phyloP scores from a whole-genome alignment of 2,113 vertebrate genomes.

The Falcunculus frontatus region DNA sequence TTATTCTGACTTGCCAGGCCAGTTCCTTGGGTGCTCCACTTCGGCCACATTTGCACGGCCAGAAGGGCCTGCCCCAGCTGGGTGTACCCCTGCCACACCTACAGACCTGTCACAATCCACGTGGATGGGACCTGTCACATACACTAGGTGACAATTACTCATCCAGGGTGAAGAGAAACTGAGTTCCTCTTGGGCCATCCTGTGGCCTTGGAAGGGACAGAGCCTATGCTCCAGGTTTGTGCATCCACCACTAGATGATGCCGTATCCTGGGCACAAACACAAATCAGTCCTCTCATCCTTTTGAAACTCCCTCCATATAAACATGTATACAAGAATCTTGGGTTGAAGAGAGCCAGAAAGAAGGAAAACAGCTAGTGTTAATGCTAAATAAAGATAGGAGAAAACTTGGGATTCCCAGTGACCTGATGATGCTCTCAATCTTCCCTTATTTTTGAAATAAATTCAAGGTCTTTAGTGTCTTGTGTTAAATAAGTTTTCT shows the following conservation, averaged over 20 bases:
- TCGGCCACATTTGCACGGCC: neutral
- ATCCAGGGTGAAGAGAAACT: neutral
- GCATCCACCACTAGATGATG: neutral
- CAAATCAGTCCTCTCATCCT: neutral
- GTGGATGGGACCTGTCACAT: neutral
- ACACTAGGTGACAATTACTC: neutral
- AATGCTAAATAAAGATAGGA: neutral
- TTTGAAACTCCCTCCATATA: neutral
- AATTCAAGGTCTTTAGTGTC: neutral
- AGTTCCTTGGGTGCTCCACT: neutral
- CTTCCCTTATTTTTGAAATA: neutral
- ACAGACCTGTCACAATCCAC: neutral
- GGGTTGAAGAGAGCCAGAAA: neutral
- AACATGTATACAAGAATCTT: neutral
- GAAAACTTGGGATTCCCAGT: neutral
- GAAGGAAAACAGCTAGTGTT: neutral
- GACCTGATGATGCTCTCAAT: neutral
- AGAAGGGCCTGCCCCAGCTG: neutral
- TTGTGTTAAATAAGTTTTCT: neutral
- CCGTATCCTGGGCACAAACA: neutral
- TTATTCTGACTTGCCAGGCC: neutral
- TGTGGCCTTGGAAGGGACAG: neutral
- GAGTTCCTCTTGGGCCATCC: neutral
- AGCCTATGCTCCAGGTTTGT: neutral
- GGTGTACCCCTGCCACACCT: neutral